phyloP scores from a whole-genome alignment of 2,797 vertebrate species.

The Telmatherina bonti region DNA sequence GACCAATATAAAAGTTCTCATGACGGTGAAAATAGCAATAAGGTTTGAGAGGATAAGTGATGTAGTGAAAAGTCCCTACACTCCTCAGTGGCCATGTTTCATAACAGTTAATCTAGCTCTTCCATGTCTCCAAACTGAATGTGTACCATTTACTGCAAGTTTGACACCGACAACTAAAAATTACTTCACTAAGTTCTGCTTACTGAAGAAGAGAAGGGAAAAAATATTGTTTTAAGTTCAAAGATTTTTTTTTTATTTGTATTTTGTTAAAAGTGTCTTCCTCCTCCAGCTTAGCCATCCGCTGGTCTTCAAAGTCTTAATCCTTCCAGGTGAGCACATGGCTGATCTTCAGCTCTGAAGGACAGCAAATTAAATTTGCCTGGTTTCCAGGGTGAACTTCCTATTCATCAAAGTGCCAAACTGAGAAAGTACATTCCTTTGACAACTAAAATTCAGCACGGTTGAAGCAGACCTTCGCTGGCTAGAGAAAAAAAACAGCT shows the following conservation, averaged over 20 bases:
- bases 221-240: not conserved
- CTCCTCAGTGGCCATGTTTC: not conserved
- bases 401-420: not conserved
- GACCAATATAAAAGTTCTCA: no score
- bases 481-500: conserved; percentile 4
- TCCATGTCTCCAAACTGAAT: not conserved
- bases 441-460: conserved; percentile 26
- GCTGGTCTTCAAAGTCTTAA: not conserved
- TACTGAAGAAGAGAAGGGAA: not conserved
- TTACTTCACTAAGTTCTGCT: not conserved
- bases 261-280: not conserved
- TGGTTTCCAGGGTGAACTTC: not conserved
- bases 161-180: not conserved
- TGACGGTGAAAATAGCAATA: no score
- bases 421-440: conserved; percentile 13
- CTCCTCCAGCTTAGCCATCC: not conserved
- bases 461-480: conserved; percentile 14
- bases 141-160: not conserved
- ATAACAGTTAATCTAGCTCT: not conserved
- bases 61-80: no score
- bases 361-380: no score
- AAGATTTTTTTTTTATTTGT: no score
- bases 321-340: not conserved
- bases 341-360: not conserved
- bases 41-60: no score